phyloP scores from a whole-genome alignment of 2,797 vertebrate genomes.

The Galago senegalensis region DNA sequence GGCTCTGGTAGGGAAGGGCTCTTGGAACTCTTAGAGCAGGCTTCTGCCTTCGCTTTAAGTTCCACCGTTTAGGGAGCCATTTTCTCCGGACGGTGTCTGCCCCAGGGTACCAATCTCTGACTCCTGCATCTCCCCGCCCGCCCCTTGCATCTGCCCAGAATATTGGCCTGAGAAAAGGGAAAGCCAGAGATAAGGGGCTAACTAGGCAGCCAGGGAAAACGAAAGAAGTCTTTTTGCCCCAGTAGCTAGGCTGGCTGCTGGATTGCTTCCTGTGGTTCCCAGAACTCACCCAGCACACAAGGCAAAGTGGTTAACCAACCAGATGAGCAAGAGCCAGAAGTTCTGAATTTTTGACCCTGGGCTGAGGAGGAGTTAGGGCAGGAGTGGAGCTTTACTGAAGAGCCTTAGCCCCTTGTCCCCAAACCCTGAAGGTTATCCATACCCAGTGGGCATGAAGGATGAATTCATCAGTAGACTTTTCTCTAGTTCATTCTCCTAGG shows the following conservation, averaged over 20 bases:
- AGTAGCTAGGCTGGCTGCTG: not conserved
- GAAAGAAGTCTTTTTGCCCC: not conserved
- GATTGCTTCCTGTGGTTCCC: not conserved
- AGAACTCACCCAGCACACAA: not conserved
- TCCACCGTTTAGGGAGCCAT: not conserved
- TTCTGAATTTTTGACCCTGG: constrained; percentile 12
- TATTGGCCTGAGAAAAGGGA: not conserved
- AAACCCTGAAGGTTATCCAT: not conserved
- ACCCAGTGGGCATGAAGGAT: not conserved
- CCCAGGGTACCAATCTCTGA: not conserved
- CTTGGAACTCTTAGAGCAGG: not conserved
- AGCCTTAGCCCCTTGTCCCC: not conserved
- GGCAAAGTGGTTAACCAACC: constrained; percentile 28
- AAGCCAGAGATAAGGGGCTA: not conserved
- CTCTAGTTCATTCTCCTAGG: not conserved
- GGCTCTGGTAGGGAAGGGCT: not conserved
- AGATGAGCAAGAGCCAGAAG: not conserved
- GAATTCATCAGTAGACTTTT: constrained; percentile 31
- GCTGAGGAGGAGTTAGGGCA: not conserved
- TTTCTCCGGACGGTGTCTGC: not conserved
- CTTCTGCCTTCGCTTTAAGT: not conserved
- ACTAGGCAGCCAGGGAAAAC: not conserved
- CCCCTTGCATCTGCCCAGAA: not conserved
- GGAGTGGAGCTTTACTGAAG: constrained; percentile 28
- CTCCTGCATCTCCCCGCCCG: not conserved